phyloP scores from a whole-genome alignment of 2,113 vertebrate species.

The Mormyrus lacerda region DNA sequence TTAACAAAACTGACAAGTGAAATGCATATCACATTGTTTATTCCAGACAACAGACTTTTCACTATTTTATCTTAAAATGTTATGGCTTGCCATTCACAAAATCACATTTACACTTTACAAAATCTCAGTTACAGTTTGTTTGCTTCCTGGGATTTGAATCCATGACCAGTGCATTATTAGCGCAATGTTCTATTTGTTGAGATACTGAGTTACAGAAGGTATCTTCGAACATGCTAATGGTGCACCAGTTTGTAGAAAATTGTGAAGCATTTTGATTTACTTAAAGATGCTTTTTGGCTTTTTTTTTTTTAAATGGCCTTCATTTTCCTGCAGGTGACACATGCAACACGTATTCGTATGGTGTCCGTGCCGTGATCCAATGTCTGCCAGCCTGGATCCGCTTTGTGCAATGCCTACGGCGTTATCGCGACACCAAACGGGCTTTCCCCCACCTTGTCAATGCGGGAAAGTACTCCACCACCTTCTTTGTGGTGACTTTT shows the following conservation, averaged over 20 bases:
- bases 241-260: neutral
- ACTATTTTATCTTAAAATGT: neutral
- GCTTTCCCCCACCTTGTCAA: constrained; percentile 95
- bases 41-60: neutral
- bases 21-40: neutral
- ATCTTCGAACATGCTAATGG: neutral
- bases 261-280: neutral
- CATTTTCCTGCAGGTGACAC: constrained; percentile 25
- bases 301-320: neutral
- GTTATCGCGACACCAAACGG: constrained; percentile 91
- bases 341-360: constrained; percentile 89
- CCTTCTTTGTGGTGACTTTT: constrained; percentile 97
- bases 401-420: constrained; percentile 95
- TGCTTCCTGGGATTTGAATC: neutral
- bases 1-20: neutral
- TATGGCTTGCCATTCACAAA: neutral
- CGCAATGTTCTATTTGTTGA: neutral
- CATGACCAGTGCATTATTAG: neutral
- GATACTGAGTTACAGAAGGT: neutral
- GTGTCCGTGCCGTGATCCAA: constrained; percentile 89
- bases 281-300: neutral
- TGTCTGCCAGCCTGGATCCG: constrained; percentile 97
- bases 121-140: neutral
- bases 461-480: constrained; percentile 96
- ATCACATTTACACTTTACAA: neutral